Base-by-base conservation (phyloP, 2,888 invertebrate genomes). In the Neocrepidodera transversa region DNA sequence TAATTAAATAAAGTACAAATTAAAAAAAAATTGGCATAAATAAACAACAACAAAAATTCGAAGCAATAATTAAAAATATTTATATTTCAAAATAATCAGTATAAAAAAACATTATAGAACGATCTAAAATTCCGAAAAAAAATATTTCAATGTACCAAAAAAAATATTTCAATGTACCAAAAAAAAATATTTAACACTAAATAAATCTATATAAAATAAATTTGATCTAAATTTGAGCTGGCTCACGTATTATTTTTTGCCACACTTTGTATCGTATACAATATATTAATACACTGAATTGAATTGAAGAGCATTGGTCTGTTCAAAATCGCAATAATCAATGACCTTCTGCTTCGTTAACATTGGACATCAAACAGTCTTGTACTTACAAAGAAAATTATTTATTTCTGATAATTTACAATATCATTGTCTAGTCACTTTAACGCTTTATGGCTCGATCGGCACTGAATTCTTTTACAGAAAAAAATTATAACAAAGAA, bases 251-350 rank as follows among this genome's bases (percentile, higher is more conserved):
- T 38, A 38, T 26, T 43, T 43, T 43, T 43, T 10, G 14, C 43
- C 36, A 50, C 58, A 59, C 60, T 60, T 62, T 47, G 58, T 60
- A n/a, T n/a, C n/a, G n/a, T n/a, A 61, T 57, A 56, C 55, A 59
- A 56, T 48, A 16, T 26, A 58, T 58, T 58, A 57, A 60, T 48
- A 56, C 49, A 7, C n/a, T n/a, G n/a, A n/a, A n/a, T 13, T 49
- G 50, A 50, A 52, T 58, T 60, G 55, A 64, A 62, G 52, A 58
- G 45, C 62, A 47, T 61, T 45, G 58, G 61, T 47, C 58, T 59
- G 55, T 62, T 63, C 43, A 42, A 54, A 63, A 61, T 65, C 36
- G 58, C 55, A 56, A 62, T 65, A 65, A 65, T 62, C 62, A 45
- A 51, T 38, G 58, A 53, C 55, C 58, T 62, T 52, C 45, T 55